Conservation (phyloP, 2,113 vertebrate genomes). For the Cyanoderma ruficeps region DNA sequence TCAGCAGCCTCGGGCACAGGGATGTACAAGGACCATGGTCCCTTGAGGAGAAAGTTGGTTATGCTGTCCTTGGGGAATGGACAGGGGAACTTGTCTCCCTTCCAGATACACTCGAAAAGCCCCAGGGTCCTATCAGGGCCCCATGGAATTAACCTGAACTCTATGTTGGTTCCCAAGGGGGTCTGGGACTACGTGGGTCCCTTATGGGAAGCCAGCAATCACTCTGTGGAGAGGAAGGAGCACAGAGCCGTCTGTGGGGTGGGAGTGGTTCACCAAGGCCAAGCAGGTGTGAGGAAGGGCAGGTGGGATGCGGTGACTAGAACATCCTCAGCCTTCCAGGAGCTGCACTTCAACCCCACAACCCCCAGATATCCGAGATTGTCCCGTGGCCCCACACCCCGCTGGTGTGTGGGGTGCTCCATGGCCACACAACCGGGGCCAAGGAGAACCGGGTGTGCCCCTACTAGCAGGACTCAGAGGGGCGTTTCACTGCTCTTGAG, state of each 20-base stretch:
- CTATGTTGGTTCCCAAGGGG: background rate
- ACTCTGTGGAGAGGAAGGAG: too few species aligned
- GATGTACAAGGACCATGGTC: background rate
- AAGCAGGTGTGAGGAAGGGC: background rate
- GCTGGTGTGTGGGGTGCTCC: background rate
- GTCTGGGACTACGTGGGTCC: too few species aligned
- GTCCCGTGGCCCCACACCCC: background rate
- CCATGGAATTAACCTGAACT: background rate
- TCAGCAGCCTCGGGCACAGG: background rate
- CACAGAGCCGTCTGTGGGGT: background rate
- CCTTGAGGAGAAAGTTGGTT: background rate
- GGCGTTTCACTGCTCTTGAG: fast-evolving
- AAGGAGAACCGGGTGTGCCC: background rate
- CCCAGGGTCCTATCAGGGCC: background rate
- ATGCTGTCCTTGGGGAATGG: background rate
- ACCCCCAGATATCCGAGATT: background rate
- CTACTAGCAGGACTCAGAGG: fast-evolving
- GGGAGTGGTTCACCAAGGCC: background rate
- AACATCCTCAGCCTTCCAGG: background rate
- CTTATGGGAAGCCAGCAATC: background rate
- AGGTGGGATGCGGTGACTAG: background rate
- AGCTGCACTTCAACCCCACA: background rate
- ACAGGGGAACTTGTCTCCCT: too few species aligned
- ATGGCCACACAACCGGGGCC: too few species aligned
- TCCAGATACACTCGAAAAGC: background rate